Conservation (phyloP, 2,888 invertebrate genomes). For the Mesopsocus fuscifrons region DNA sequence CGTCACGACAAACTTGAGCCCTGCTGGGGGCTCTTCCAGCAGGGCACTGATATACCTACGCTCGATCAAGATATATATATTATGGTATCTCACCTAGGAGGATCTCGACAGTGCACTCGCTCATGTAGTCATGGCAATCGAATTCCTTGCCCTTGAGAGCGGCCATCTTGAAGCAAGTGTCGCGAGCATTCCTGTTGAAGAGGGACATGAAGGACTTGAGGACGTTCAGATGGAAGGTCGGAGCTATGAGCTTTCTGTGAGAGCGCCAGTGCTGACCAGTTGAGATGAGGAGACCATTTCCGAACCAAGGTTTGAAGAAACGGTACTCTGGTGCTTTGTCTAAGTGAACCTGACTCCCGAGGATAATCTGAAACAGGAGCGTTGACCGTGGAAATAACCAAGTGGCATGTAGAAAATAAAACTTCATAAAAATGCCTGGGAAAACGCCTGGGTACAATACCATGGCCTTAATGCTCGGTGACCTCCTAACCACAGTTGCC, state of each 20-base stretch:
- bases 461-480: too few species aligned
- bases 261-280: slow-evolving; percentile 51
- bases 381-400: too few species aligned
- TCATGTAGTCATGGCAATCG: slow-evolving; percentile 22
- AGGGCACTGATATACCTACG: too few species aligned
- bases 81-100: slow-evolving; percentile 17
- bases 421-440: too few species aligned
- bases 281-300: slow-evolving; percentile 25
- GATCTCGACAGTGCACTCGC: slow-evolving; percentile 22
- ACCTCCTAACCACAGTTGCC: too few species aligned
- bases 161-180: slow-evolving; percentile 17
- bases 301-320: slow-evolving; percentile 26
- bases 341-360: slow-evolving; percentile 23
- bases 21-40: too few species aligned
- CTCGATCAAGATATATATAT: too few species aligned
- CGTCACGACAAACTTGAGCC: too few species aligned
- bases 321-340: slow-evolving; percentile 25
- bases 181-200: slow-evolving; percentile 40
- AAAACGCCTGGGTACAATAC: too few species aligned
- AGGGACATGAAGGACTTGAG: slow-evolving; percentile 70
- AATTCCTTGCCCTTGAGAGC: slow-evolving; percentile 18
- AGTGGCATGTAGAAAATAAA: too few species aligned
- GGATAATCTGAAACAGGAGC: slow-evolving; percentile 19
- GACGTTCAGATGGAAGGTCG: slow-evolving; percentile 74
- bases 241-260: slow-evolving; percentile 69